Evolutionary conservation across 2,797 vertebrate genomes (phyloP).

Genomic region (Pseudomugil tenellus): DNA sequence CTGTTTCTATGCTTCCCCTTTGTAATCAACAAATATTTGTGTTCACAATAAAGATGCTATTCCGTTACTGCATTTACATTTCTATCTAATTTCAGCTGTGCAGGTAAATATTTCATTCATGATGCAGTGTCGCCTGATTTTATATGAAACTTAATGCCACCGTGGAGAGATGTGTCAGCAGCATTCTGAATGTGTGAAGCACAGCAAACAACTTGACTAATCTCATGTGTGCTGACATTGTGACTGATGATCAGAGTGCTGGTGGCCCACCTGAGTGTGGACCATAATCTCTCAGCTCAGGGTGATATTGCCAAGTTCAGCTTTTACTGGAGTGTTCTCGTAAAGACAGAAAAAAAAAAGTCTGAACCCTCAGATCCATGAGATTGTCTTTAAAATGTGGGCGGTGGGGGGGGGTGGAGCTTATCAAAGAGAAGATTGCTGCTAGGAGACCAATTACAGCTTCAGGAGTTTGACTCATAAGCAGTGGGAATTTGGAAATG

Average conservation of each 20-base stretch:
- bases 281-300: slow-evolving; percentile 68
- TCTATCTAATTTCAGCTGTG: slow-evolving; percentile 45
- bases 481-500: slow-evolving; percentile 39
- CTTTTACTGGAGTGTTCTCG: slow-evolving; percentile 56
- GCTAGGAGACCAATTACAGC: slow-evolving; percentile 56
- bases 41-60: slow-evolving; percentile 44
- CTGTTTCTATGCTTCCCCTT: slow-evolving; percentile 38
- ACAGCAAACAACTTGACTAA: slow-evolving; percentile 74
- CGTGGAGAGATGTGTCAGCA: slow-evolving; percentile 65
- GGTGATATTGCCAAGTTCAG: slow-evolving; percentile 62
- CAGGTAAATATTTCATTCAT: slow-evolving; percentile 66
- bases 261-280: slow-evolving; percentile 70
- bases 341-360: slow-evolving; percentile 22
- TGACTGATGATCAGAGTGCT: slow-evolving; percentile 73
- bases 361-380: slow-evolving; percentile 41
- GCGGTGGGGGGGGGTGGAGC: neutral
- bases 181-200: slow-evolving; percentile 60
- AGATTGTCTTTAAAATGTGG: slow-evolving; percentile 58
- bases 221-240: slow-evolving; percentile 73
- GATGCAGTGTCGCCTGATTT: slow-evolving; percentile 47
- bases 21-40: slow-evolving; percentile 52
- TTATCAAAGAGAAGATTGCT: slow-evolving; percentile 38
- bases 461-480: slow-evolving; percentile 43
- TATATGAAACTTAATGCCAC: slow-evolving; percentile 64
- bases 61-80: slow-evolving; percentile 40